phyloP scores from a whole-genome alignment of 2,113 vertebrate species.

The Lagopus muta region DNA sequence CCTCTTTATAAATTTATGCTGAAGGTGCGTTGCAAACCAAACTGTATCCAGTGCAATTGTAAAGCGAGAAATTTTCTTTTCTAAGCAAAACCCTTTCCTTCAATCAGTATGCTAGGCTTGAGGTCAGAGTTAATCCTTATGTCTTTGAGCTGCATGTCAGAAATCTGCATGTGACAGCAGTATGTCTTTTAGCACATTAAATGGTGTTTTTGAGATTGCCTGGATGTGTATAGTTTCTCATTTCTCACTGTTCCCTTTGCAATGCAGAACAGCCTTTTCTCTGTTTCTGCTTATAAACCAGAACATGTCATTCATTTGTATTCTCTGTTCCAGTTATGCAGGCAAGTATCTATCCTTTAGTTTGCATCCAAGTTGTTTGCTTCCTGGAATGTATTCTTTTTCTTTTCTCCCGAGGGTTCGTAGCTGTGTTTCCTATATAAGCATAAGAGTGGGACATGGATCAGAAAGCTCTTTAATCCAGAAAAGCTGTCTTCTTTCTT shows the following conservation, averaged over 20 bases:
- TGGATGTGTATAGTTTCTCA: not conserved
- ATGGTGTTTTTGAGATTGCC: not conserved
- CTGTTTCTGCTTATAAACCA: not conserved
- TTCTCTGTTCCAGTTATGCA: not conserved
- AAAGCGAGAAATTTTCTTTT: not conserved
- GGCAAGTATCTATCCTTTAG: not conserved
- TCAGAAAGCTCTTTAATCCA: slow-evolving; percentile 24
- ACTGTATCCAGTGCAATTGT: not conserved
- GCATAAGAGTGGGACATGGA: not conserved
- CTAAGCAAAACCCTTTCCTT: not conserved
- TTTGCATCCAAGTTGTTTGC: not conserved
- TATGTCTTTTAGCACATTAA: not conserved
- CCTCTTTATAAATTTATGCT: slow-evolving; percentile 3
- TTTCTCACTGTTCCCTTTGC: not conserved
- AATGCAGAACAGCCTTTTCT: not conserved
- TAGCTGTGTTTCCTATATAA: slow-evolving; percentile 19
- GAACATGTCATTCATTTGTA: not conserved
- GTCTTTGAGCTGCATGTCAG: not conserved
- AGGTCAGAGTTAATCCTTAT: not conserved
- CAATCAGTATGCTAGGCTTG: not conserved
- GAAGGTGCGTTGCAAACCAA: not conserved
- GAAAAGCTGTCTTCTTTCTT: slow-evolving; percentile 45
- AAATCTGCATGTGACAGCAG: not conserved
- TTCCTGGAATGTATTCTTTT: slow-evolving; percentile 3
- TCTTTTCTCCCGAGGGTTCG: not conserved